Conservation (phyloP, 2,888 invertebrate genomes). For the Emmelina monodactyla region DNA sequence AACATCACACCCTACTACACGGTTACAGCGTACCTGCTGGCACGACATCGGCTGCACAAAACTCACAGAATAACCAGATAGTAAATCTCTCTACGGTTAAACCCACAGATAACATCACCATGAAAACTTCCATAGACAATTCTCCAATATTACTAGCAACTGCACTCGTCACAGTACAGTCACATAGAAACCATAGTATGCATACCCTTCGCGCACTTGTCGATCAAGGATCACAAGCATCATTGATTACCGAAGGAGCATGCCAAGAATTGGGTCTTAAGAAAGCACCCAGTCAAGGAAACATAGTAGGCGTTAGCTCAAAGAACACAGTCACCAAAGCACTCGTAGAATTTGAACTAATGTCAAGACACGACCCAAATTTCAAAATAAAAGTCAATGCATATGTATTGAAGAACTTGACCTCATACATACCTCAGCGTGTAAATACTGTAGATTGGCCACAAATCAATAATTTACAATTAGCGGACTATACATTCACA, state of each 20-base stretch:
- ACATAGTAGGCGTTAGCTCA: constrained; percentile 8
- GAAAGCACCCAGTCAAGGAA: constrained; percentile 2
- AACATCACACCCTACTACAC: constrained; percentile 16
- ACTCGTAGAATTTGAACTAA: constrained; percentile 8
- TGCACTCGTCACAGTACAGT: neutral
- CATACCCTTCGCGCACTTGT: neutral
- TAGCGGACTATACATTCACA: constrained; percentile 11
- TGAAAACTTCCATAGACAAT: neutral
- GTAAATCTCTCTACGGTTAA: neutral
- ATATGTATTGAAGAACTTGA: constrained; percentile 10
- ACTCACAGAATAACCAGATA: neutral
- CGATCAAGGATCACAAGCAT: constrained; percentile 12
- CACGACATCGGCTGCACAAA: neutral
- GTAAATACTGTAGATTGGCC: constrained; percentile 3
- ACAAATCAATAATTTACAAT: constrained; percentile 2
- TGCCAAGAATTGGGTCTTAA: constrained; percentile 8
- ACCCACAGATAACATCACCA: neutral
- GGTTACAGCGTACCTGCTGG: constrained; percentile 4
- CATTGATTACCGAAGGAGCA: constrained; percentile 11
- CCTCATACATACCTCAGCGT: constrained; percentile 7
- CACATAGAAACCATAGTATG: neutral
- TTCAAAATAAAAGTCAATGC: constrained; percentile 7
- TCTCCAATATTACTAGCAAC: neutral
- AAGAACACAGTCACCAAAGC: constrained; percentile 3
- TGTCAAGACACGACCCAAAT: constrained; percentile 2